Conservation (phyloP, 1,140 invertebrate genomes). For the Cydia fagiglandana region DNA sequence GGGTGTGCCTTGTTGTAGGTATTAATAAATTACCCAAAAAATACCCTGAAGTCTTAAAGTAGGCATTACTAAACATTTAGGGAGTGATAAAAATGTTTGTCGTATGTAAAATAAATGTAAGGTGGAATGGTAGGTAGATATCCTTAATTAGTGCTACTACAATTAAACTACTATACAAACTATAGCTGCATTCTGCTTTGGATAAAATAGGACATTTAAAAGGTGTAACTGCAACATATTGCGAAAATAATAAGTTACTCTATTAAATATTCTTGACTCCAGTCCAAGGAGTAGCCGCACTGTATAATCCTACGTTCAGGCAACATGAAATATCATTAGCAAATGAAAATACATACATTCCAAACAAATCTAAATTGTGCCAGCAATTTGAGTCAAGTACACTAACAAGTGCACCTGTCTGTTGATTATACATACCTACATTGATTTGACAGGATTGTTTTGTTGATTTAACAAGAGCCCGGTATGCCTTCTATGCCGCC, state of each 20-base stretch:
- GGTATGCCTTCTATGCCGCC: neutral
- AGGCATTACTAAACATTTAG: neutral
- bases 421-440: neutral
- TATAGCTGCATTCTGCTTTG: neutral
- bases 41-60: too few relatives aligned
- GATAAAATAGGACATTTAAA: neutral
- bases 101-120: neutral
- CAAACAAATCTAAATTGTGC: neutral
- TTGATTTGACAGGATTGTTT: too few relatives aligned
- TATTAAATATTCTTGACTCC: neutral
- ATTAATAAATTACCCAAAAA: too few relatives aligned
- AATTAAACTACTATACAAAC: neutral
- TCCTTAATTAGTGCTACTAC: neutral
- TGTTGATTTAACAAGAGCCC: neutral
- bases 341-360: neutral
- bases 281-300: too few relatives aligned
- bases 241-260: neutral
- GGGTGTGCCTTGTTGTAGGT: too few relatives aligned
- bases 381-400: constrained; percentile 3
- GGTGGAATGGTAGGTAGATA: constrained; percentile 10
- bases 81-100: neutral
- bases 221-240: neutral
- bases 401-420: neutral
- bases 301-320: too few relatives aligned
- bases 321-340: neutral